These are phyloP conservation scores for Misgurnus mizolepis DNA, from an alignment of 2,113 vertebrate species.

Conservation along the genomic window DNA sequence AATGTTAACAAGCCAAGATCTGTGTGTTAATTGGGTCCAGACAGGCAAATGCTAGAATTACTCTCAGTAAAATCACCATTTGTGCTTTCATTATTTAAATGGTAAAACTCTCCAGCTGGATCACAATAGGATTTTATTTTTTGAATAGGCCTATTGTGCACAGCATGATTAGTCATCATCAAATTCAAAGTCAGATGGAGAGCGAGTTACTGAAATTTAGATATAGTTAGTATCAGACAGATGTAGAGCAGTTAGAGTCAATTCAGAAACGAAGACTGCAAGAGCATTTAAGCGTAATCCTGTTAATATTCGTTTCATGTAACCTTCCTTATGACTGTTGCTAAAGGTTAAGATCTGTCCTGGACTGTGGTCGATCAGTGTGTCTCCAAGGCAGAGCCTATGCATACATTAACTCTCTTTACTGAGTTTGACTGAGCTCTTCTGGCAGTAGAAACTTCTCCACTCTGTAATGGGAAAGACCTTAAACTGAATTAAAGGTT, in stretches of 20 bases:
- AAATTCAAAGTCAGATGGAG: conserved; percentile 10
- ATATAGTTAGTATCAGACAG: not conserved
- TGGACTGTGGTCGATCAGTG: too few species aligned
- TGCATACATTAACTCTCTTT: not conserved
- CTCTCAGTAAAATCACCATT: conserved; percentile 2
- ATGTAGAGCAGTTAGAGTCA: not conserved
- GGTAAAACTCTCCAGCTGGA: not conserved
- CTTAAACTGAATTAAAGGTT: conserved; percentile 44
- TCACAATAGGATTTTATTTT: conserved; percentile 12
- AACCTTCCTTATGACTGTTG: too few species aligned
- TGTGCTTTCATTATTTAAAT: not conserved
- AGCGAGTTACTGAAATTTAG: too few species aligned
- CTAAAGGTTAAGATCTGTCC: too few species aligned
- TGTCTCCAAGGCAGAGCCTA: too few species aligned
- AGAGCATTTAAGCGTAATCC: not conserved
- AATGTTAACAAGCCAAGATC: not conserved
- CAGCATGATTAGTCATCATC: conserved; percentile 19
- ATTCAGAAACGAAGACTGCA: not conserved
- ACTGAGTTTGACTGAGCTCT: conserved; percentile 3
- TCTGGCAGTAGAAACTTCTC: conserved; percentile 1
- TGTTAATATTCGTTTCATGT: not conserved
- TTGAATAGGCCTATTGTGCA: not conserved
- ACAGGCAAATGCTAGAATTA: conserved; percentile 9
- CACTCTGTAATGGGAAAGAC: conserved; percentile 24
- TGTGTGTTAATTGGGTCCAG: not conserved